Base-by-base conservation (phyloP, 2,888 invertebrate species). In the Phania funesta region DNA sequence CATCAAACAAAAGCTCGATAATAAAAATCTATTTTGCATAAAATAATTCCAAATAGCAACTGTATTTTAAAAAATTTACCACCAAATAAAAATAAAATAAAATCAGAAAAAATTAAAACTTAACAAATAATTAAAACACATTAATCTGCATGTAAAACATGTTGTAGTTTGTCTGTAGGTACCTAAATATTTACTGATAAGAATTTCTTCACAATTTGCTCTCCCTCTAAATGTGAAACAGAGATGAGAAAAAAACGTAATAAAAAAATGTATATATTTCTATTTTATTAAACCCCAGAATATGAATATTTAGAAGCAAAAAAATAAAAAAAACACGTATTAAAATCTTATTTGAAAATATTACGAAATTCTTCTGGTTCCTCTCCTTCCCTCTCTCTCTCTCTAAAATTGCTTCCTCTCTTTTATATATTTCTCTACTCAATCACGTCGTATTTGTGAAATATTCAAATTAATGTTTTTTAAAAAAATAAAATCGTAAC, bases 81-180 rank as follows among this genome's bases (percentile, higher is more conserved):
- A n/a, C n/a, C n/a, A n/a, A n/a, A n/a, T n/a, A 46, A 26, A 65
- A 46, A 18, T 22, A 20, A 18, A 73, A n/a, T 16, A 52, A 41
- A 50, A 67, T 41, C n/a, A 7, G 29, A 4, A 29, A 29, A 6
- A 29, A n/a, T n/a, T n/a, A n/a, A n/a, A n/a, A n/a, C n/a, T n/a
- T 8, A 58, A 44, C 22, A 62, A 75, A 58, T 54, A 44, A 77
- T 77, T 68, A 77, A 77, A 64, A 64, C 71, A 56, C 58, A 71
- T 32, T 50, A 58, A 58, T 65, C 38, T 60, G 41, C 46, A 46
- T 62, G 52, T 62, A 62, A 52, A 77, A 77, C 38, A 46, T 46
- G 13, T 58, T 76, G 46, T 62, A 52, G 50, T 38, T 44, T 41
- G 46, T 70, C 38, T 64, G 62, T 46, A 26, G 46, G 64, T 54